A percentile compares a stretch with the other conserved stretches of the same genome.
phyloP scores from a whole-genome alignment of 2,113 vertebrate species.

The Myotis lucifugus region DNA sequence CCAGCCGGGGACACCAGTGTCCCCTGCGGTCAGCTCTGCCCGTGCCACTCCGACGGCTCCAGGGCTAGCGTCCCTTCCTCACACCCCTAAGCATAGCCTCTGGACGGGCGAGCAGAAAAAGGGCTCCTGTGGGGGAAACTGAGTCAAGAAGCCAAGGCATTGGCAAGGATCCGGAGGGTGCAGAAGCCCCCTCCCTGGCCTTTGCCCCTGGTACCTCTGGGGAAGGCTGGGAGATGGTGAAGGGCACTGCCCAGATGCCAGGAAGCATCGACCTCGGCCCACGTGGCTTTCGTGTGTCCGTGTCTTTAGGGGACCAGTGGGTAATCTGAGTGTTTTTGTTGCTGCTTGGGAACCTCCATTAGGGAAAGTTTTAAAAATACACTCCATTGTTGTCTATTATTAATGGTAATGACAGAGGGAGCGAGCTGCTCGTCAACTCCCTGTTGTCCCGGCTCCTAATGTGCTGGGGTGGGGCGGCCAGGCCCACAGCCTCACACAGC shows the following conservation, averaged over 20 bases:
- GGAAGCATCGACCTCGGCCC: not conserved
- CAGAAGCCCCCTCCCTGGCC: not conserved
- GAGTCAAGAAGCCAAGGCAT: not conserved
- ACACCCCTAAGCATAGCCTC: not conserved
- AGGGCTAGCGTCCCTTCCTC: not conserved
- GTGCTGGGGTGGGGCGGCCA: slow-evolving; percentile 70
- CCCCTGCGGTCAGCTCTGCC: not conserved
- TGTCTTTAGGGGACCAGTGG: slow-evolving; percentile 51
- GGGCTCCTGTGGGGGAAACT: not conserved
- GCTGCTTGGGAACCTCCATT: slow-evolving; percentile 82
- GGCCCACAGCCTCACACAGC: rapidly evolving
- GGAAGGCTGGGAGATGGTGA: not conserved
- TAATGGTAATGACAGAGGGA: slow-evolving; percentile 81
- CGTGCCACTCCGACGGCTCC: rapidly evolving
- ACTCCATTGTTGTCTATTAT: slow-evolving; percentile 86
- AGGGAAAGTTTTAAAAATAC: slow-evolving; percentile 86
- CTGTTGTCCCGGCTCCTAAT: slow-evolving; percentile 72
- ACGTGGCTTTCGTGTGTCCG: not conserved
- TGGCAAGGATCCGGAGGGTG: not conserved
- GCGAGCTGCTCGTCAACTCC: slow-evolving; percentile 72
- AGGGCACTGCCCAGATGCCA: not conserved
- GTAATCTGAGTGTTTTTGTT: slow-evolving; percentile 67
- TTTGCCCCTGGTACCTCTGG: not conserved
- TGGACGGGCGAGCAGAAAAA: not conserved
- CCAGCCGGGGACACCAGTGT: not conserved